Evolutionary conservation across 2,797 vertebrate species (phyloP).

Genomic region (Anabacerthia variegaticeps): DNA sequence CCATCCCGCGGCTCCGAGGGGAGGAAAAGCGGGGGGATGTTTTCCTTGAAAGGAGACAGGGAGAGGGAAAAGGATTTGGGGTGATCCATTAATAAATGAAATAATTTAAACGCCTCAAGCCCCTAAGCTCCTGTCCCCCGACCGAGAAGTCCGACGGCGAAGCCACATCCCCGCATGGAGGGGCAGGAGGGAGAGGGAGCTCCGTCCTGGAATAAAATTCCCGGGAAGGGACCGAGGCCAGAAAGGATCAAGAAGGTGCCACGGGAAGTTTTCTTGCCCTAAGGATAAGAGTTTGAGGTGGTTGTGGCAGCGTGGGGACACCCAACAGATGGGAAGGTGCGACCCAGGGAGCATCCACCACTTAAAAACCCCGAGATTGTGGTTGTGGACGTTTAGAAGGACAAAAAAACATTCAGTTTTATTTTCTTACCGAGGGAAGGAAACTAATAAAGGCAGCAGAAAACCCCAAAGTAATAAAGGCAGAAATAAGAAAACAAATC

Average conservation of each 20-base stretch:
- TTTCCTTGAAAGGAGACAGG: neutral
- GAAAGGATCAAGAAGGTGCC: neutral
- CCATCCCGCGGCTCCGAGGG: neutral
- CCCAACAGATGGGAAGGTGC: neutral
- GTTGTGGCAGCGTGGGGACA: neutral
- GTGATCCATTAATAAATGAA: neutral
- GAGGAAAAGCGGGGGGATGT: neutral
- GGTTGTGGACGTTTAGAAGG: neutral
- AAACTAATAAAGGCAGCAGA: neutral
- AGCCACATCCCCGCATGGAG: neutral
- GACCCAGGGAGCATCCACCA: neutral
- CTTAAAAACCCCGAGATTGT: rapidly evolving
- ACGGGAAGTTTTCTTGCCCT: neutral
- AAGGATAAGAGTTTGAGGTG: rapidly evolving
- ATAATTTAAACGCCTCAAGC: no score
- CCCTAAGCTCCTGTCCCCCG: no score
- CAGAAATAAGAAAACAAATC: no score
- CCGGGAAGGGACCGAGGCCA: neutral
- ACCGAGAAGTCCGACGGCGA: neutral
- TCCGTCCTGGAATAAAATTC: neutral
- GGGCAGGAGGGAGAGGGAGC: neutral
- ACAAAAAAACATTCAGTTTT: rapidly evolving
- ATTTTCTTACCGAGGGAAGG: neutral
- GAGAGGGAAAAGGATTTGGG: neutral
- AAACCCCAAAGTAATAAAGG: neutral